These are phyloP conservation scores for Amazona vittata DNA, from an alignment of 2,113 vertebrate species.

Conservation along the genomic window DNA sequence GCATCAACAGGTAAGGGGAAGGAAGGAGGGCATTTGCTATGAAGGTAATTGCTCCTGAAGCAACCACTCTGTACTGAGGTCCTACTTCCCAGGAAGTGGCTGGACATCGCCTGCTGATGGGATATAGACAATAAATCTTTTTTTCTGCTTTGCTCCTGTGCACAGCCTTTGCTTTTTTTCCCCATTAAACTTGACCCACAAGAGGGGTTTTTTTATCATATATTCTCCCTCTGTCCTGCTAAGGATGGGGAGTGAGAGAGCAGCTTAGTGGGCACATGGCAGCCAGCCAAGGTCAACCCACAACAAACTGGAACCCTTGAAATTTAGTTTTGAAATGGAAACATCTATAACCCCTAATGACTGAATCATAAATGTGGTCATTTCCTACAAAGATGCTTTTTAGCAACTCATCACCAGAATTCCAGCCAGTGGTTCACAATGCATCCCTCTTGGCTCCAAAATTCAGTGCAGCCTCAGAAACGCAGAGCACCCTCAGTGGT, in stretches of 20 bases:
- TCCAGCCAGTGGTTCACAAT: background rate
- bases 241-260: background rate
- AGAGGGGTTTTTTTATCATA: fast-evolving
- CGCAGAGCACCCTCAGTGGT: background rate
- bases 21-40: background rate
- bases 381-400: background rate
- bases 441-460: background rate
- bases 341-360: background rate
- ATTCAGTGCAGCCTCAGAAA: background rate
- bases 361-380: background rate
- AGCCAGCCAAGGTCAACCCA: background rate
- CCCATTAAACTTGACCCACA: background rate
- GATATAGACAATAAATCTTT: background rate
- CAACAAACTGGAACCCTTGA: background rate
- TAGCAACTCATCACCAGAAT: background rate
- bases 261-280: background rate
- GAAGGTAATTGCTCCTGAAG: background rate
- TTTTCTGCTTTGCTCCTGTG: background rate
- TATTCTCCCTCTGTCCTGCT: background rate
- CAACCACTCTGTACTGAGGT: background rate
- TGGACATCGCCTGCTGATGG: background rate
- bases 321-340: background rate
- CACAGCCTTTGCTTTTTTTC: background rate
- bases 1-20: background rate
- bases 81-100: background rate